Evolutionary conservation across 2,888 invertebrate species (phyloP).

Genomic region (Suillia variegata): DNA sequence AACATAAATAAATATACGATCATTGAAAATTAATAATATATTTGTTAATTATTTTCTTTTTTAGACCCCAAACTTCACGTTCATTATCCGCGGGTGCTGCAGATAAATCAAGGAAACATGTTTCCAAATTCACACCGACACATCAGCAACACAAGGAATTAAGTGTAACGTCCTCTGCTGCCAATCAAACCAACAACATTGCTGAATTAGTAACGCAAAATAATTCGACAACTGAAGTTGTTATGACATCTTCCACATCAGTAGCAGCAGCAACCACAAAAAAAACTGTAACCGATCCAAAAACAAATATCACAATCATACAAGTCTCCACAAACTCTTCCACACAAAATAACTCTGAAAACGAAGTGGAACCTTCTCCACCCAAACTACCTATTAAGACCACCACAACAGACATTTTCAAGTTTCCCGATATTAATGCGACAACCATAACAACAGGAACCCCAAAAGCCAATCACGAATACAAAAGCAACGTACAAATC

Average conservation of each 20-base stretch:
- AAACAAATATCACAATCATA: conserved; percentile 67
- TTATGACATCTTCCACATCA: neutral
- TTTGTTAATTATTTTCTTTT: conserved; percentile 4
- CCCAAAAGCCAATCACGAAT: conserved; percentile 41
- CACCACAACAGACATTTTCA: conserved; percentile 52
- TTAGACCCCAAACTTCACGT: conserved; percentile 56
- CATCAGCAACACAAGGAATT: conserved; percentile 9
- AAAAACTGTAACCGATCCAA: conserved; percentile 28
- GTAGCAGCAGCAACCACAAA: conserved; percentile 11
- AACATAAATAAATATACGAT: too few species aligned
- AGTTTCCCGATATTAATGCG: conserved; percentile 48
- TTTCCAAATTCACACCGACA: conserved; percentile 28
- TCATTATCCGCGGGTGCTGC: conserved; percentile 54
- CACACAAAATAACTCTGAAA: conserved; percentile 21
- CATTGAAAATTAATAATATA: too few species aligned
- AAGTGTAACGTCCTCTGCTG: conserved; percentile 7
- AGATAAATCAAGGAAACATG: conserved; percentile 42
- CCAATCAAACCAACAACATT: conserved; percentile 36
- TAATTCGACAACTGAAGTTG: neutral
- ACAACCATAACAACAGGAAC: conserved; percentile 30
- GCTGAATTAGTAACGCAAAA: conserved; percentile 33
- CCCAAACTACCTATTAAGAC: conserved; percentile 46
- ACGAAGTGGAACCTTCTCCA: conserved; percentile 34
- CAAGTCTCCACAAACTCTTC: conserved; percentile 63
- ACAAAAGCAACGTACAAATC: conserved; percentile 61